Percentiles rank a stretch among this genome's conserved stretches.
These are phyloP conservation scores for Tetranychus cinnabarinus DNA, from an alignment of 1,140 invertebrate genomes.

Conservation along the genomic window DNA sequence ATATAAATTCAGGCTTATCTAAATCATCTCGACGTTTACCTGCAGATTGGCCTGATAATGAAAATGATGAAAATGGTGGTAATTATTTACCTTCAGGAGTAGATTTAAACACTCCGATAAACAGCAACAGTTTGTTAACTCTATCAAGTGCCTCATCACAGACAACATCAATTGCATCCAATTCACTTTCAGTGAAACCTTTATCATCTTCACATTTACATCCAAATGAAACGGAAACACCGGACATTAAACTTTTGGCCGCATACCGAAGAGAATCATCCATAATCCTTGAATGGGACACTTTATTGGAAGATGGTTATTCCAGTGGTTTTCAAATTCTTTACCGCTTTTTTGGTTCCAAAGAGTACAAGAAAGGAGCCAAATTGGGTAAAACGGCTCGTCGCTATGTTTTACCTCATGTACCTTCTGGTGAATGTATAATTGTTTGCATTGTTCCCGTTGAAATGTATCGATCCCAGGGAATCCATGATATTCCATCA, in stretches of 20 bases:
- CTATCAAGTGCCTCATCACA: background rate
- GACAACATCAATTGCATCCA: background rate
- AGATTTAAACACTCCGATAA: background rate
- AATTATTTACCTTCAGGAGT: background rate
- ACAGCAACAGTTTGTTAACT: background rate
- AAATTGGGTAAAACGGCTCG: slow-evolving; percentile 59
- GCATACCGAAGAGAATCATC: background rate
- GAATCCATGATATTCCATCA: slow-evolving; percentile 53
- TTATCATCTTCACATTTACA: background rate
- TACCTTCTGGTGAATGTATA: slow-evolving; percentile 67
- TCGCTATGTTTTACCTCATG: slow-evolving; percentile 74
- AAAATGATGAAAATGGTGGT: background rate
- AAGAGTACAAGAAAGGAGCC: slow-evolving; percentile 63
- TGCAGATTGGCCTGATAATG: background rate
- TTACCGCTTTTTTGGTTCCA: slow-evolving; percentile 66
- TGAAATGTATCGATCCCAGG: slow-evolving; percentile 26
- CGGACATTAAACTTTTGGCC: background rate
- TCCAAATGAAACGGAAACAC: background rate
- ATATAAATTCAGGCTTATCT: background rate
- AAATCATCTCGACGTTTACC: no score
- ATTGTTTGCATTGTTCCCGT: slow-evolving; percentile 68
- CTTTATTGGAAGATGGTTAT: slow-evolving; percentile 26
- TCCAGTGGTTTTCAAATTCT: slow-evolving; percentile 56
- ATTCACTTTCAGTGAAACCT: background rate
- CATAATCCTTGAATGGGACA: background rate